Base-by-base conservation (phyloP, 92 coral and sea anemone species). In the Galaxea fascicularis region DNA sequence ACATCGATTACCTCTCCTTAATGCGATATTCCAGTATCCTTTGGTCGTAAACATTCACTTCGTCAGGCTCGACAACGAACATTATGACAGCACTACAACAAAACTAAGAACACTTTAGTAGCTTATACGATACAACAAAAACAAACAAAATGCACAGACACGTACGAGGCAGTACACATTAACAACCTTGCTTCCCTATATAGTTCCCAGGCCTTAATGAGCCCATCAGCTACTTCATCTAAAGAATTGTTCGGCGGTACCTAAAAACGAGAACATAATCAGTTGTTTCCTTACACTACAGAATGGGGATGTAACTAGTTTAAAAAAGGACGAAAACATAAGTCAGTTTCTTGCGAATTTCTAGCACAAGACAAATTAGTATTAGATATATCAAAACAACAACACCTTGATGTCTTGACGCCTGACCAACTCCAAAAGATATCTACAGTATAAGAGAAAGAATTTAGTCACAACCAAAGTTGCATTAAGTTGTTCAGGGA, bases 161-260 rank as follows among this genome's bases (percentile, higher is more conserved):
- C 35, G 39, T 18, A 18, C 4, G 0, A 30, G 29, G 12, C 9
- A 62, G 56, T 17, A 15, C n/a, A 8, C 14, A 13, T 47, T 8
- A 27, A 11, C 11, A 57, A 97, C 99, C 92, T 89, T 53, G 79
- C 63, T 39, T 94, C 89, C 65, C 92, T 94, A 82, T 94, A 97
- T 78, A 97, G 88, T 76, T 85, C 92, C 99, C 99, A 97, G 35
- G 99, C 95, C 65, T 77, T 89, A 22, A 91, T 92, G 59, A 97
- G 77, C 12, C 94, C 99, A 15, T 87, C 95, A 0, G 94, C 93
- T 7, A 93, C 80, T 30, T 98, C 99, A 76, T 89, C 73, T 35
- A 91, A 53, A 54, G 99, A 93, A 11, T 80, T 69, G 78, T 93
- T 97, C 27, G 58, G 67, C 54, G 98, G 99, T 9, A 97, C 84